These are phyloP conservation scores for Crambe crambe DNA, from an alignment of 37 sponge, comb jelly and placozoan species.

Conservation along the genomic window DNA sequence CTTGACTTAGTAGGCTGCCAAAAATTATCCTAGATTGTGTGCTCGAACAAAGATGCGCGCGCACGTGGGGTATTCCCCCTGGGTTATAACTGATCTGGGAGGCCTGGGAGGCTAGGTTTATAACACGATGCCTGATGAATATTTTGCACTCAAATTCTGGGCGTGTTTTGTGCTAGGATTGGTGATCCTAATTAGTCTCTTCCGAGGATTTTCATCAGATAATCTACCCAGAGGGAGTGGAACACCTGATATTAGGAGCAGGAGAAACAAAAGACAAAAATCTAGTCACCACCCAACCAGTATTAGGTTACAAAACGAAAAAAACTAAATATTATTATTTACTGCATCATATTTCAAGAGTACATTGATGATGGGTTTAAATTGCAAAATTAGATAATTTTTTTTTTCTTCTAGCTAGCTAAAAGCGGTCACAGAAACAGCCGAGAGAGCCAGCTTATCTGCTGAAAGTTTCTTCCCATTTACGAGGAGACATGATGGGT, in stretches of 20 bases:
- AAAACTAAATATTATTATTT: background rate
- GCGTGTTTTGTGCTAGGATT: constrained; percentile 36
- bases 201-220: constrained; percentile 24
- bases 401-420: constrained; percentile 21
- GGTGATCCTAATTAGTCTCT: constrained; percentile 30
- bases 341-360: background rate
- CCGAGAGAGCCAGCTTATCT: constrained; percentile 53
- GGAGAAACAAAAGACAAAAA: background rate
- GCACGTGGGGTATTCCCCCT: too few species aligned
- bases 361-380: background rate
- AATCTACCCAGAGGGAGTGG: background rate
- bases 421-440: constrained; percentile 40
- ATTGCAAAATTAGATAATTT: too few species aligned
- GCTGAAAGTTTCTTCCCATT: constrained; percentile 40
- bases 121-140: background rate
- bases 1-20: too few species aligned
- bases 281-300: background rate
- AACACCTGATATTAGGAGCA: background rate
- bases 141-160: constrained; percentile 31
- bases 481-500: constrained; percentile 27
- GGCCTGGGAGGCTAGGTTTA: too few species aligned
- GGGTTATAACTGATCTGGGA: too few species aligned
- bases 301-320: background rate
- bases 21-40: too few species aligned
- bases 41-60: too few species aligned